Percentiles rank a stretch among this genome's conserved stretches.
Evolutionary conservation across 2,113 vertebrate genomes (phyloP).

Genomic region (Aythya baeri): DNA sequence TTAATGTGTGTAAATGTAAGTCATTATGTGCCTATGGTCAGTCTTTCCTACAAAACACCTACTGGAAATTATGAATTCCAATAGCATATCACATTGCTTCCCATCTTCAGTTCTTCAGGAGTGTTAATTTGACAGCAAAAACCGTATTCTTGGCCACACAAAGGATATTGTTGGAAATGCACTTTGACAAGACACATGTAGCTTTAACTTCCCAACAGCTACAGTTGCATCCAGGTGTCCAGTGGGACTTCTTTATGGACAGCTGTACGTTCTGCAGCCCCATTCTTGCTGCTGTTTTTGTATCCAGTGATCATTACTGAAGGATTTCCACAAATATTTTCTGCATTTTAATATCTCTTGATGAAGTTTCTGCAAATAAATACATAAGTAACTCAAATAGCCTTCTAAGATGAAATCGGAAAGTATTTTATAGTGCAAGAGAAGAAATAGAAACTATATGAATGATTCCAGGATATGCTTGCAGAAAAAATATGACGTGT

Average conservation of each 20-base stretch:
- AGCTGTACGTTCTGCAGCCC: background rate
- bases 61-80: background rate
- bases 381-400: background rate
- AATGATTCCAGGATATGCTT: background rate
- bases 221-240: rapidly evolving
- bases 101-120: background rate
- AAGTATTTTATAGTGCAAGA: background rate
- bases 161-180: rapidly evolving
- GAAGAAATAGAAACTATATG: rapidly evolving
- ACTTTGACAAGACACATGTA: background rate
- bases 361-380: background rate
- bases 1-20: background rate
- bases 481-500: background rate
- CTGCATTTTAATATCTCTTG: background rate
- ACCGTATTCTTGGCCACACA: background rate
- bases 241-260: background rate
- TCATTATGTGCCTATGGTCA: background rate
- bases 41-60: background rate
- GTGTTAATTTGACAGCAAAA: background rate
- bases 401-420: background rate
- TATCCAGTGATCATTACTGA: background rate
- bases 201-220: background rate
- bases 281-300: background rate
- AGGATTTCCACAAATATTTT: background rate
- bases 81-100: background rate